Base-by-base conservation (phyloP, 2,113 vertebrate genomes). In the Poicephalus gulielmi region DNA sequence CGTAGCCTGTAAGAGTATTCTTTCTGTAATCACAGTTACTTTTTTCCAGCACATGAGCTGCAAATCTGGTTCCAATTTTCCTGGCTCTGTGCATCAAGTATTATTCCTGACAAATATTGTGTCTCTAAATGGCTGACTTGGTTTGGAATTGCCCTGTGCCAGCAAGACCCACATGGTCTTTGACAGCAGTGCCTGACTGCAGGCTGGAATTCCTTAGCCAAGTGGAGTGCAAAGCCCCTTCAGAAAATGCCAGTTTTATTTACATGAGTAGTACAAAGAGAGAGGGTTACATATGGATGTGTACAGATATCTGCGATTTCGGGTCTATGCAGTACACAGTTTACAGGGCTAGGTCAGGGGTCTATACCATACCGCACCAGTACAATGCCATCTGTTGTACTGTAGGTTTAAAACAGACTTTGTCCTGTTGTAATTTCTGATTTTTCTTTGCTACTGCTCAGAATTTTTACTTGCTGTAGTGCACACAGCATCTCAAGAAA, bases 251-350 rank as follows among this genome's bases (percentile, higher is more conserved):
- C 67, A 20, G 9, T 30, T 75, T 2, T 33, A 37, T 9, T 47
- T 16, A 0, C 24, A 49, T 30, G 8, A 28, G 14, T 9, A 44
- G 47, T 28, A 23, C 10, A 10, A 68, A 4, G 4, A 16, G 0
- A 13, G 44, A n/a, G 59, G 43, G 24, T 76, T 39, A 39, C 14
- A 22, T 17, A 8, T 7, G 41, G 31, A 30, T 62, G 10, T 2
- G 3, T 27, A 47, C 10, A 2, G 5, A 0, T 7, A 31, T 15
- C 52, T 17, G 0, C 1, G 8, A 0, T 1, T 44, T 62, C 18
- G n/a, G 46, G 11, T 47, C 50, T 44, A 0, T 17, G 50, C 9
- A 10, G 33, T 6, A 5, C 23, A 14, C 8, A 35, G 47, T 55
- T 73, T 47, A 46, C 15, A 22, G 13, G 22, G 28, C 37, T 23